Evolutionary conservation across 2,797 vertebrate genomes (phyloP).

Genomic region (Rhinoraja longicauda): DNA sequence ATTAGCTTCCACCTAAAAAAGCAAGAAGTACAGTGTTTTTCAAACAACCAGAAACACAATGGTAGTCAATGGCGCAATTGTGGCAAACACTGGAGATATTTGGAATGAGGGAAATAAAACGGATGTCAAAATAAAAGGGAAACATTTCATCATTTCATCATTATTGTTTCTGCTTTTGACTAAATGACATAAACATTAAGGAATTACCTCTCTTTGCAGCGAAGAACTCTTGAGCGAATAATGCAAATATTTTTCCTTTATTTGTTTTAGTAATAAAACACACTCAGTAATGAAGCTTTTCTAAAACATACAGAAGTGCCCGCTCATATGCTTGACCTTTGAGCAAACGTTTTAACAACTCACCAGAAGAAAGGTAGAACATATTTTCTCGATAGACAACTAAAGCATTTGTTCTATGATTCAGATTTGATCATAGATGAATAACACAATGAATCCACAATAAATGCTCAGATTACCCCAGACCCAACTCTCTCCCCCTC

Average conservation of each 20-base stretch:
- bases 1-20: neutral
- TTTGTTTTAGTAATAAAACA: neutral
- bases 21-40: neutral
- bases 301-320: conserved; percentile 31
- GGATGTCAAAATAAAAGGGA: conserved; percentile 24
- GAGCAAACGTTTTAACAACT: neutral
- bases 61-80: neutral
- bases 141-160: neutral
- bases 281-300: neutral
- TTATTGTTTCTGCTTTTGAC: neutral
- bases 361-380: neutral
- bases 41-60: conserved; percentile 12
- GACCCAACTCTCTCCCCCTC: too few species aligned
- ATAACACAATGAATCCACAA: too few species aligned
- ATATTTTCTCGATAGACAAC: too few species aligned
- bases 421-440: neutral
- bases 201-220: neutral
- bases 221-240: fast-evolving
- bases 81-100: neutral
- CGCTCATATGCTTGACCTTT: neutral
- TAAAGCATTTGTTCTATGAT: too few species aligned
- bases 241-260: neutral
- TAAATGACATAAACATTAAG: neutral
- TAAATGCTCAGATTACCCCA: too few species aligned
- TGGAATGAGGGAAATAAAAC: neutral